Conservation (phyloP, 2,113 vertebrate species). For the Gambusia affinis region DNA sequence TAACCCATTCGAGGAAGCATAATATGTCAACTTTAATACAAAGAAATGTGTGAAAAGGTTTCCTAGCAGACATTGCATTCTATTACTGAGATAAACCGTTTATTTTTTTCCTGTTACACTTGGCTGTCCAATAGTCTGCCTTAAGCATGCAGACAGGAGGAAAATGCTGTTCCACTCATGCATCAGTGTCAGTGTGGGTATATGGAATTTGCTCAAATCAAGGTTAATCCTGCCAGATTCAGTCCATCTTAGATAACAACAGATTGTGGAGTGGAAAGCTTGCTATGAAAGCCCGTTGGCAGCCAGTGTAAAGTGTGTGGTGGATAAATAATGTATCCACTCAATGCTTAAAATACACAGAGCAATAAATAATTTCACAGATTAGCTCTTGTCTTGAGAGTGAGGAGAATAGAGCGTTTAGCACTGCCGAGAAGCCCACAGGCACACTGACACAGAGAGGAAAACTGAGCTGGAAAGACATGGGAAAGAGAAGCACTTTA, state of each 20-base stretch:
- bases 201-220: conserved; percentile 39
- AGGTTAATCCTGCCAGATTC: conserved; percentile 32
- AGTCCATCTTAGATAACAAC: conserved; percentile 22
- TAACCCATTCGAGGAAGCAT: too few relatives aligned
- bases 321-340: conserved; percentile 68
- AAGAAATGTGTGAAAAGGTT: conserved; percentile 24
- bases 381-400: conserved; percentile 69
- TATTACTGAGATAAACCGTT: conserved; percentile 20
- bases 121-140: conserved; percentile 13
- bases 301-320: conserved; percentile 37
- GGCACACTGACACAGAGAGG: conserved; percentile 57
- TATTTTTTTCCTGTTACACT: conserved; percentile 30
- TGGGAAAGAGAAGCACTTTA: background rate
- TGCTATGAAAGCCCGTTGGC: conserved; percentile 28
- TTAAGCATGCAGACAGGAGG: background rate
- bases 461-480: conserved; percentile 16
- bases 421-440: conserved; percentile 52
- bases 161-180: conserved; percentile 5
- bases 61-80: conserved; percentile 21
- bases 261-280: conserved; percentile 11
- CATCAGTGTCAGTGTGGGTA: conserved; percentile 13
- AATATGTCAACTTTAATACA: background rate
- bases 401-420: conserved; percentile 67
- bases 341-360: conserved; percentile 71
- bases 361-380: conserved; percentile 77